Evolutionary conservation across 2,797 vertebrate species (phyloP).

Genomic region (Enoplosus armatus): DNA sequence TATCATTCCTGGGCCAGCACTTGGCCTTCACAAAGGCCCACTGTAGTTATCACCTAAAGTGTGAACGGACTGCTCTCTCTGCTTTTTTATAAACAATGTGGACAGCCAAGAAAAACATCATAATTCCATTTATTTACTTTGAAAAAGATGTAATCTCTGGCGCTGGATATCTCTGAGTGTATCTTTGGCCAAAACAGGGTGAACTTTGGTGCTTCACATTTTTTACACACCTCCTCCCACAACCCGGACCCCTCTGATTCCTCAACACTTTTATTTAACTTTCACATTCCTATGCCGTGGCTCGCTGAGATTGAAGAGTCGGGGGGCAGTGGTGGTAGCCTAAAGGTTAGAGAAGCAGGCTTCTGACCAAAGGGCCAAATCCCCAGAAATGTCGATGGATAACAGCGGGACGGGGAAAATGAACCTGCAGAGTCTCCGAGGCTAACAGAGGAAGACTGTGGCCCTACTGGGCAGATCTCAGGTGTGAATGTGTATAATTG

Average conservation of each 20-base stretch:
- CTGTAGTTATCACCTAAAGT: conserved; percentile 87
- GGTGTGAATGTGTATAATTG: conserved; percentile 26
- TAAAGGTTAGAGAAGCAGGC: conserved; percentile 56
- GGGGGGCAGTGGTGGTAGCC: conserved; percentile 12
- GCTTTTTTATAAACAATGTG: conserved; percentile 80
- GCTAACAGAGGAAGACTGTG: conserved; percentile 32
- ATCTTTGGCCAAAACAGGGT: conserved; percentile 71
- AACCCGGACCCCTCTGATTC: conserved; percentile 45
- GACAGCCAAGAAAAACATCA: conserved; percentile 83
- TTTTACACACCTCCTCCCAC: conserved; percentile 53
- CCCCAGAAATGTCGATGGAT: conserved; percentile 23
- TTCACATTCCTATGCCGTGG: conserved; percentile 71
- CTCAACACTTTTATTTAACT: conserved; percentile 73
- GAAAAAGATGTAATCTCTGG: conserved; percentile 83
- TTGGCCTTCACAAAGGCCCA: conserved; percentile 81
- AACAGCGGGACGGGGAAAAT: conserved; percentile 51
- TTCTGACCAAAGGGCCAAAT: conserved; percentile 29
- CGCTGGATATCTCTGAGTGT: conserved; percentile 70
- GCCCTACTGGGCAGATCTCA: background rate
- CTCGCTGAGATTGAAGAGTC: conserved; percentile 45
- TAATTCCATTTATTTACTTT: conserved; percentile 84
- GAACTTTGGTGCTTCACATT: conserved; percentile 56
- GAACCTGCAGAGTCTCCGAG: background rate
- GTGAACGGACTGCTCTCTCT: conserved; percentile 82
- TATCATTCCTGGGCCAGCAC: conserved; percentile 61